Base-by-base conservation (phyloP, 2,797 vertebrate species). In the Mus caroli region DNA sequence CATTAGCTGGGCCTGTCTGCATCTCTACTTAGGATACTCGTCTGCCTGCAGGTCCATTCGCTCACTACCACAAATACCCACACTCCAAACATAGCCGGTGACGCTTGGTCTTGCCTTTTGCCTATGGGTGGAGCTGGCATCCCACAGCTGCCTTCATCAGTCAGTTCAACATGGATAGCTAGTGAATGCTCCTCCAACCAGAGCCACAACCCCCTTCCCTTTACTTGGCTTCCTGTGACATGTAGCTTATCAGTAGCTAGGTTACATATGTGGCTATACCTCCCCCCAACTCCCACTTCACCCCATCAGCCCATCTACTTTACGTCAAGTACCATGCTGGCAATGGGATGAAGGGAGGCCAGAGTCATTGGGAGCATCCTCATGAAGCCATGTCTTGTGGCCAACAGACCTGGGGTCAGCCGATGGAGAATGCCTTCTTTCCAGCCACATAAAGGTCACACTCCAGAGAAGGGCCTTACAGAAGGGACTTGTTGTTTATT, bases 161-260 rank as follows among this genome's bases (percentile, higher is more conserved):
- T 19, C 40, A 24, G 28, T 6, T 52, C 52, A 40, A 40, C 17
- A 26, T n/a, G 71, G 82, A 50, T 3, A 26, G 86, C 0, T 2
- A 52, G 56, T 3, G 17, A 20, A 1, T 37, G 8, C 5, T 31
- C 14, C 40, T 80, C 37, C 6, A 14, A 0, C 0, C 0, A 1
- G 62, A 89, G 1, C 73, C 19, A 9, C 4, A 56, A 34, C 19
- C 9, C 31, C 28, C 19, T 40, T 7, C 37, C 9, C 14, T 37
- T 22, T 40, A 56, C 46, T 37, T 64, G 56, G 22, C 12, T 88
- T 87, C 22, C 12, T 34, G 8, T 34, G 43, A 10, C 31, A 13
- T 20, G 14, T 3, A 52, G 54, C 20, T 77, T 15, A 22, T 4
- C 0, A 2, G 37, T 12, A 62, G 54, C 40, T 75, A 22, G 54